phyloP scores from a whole-genome alignment of 2,888 invertebrate species.

The Dasypolia templi region DNA sequence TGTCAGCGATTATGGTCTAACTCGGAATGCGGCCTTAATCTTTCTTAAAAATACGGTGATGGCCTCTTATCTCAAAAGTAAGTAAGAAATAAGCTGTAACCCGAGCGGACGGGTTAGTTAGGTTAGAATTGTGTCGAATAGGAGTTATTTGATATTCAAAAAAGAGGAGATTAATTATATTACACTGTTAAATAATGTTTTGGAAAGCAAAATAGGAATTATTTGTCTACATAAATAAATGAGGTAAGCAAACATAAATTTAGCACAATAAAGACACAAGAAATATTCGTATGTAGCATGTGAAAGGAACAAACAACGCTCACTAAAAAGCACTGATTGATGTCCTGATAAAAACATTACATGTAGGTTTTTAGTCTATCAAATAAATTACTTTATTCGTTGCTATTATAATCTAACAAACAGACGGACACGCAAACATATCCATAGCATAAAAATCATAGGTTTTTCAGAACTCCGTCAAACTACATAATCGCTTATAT shows the following conservation, averaged over 20 bases:
- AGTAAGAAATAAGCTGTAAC: too few relatives aligned
- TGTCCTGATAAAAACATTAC: neutral
- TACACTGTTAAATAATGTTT: too few relatives aligned
- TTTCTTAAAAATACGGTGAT: too few relatives aligned
- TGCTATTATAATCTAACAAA: constrained; percentile 9
- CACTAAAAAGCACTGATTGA: neutral
- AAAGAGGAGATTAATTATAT: too few relatives aligned
- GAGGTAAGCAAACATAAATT: neutral
- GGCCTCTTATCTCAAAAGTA: too few relatives aligned
- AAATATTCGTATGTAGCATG: neutral
- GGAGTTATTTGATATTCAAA: too few relatives aligned
- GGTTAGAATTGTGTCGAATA: too few relatives aligned
- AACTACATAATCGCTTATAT: neutral
- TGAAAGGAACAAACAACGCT: neutral
- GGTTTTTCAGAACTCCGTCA: neutral
- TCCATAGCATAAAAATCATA: neutral
- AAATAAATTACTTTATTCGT: too few relatives aligned
- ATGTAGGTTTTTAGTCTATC: neutral
- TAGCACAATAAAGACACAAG: neutral
- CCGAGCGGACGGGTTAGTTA: too few relatives aligned
- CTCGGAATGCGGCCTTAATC: too few relatives aligned
- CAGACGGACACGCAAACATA: constrained; percentile 23
- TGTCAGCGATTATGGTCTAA: too few relatives aligned
- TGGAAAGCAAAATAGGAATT: too few relatives aligned
- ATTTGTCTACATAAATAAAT: neutral